Base-by-base conservation (phyloP, 2,888 invertebrate genomes). In the Drosophila fulvimacula region DNA sequence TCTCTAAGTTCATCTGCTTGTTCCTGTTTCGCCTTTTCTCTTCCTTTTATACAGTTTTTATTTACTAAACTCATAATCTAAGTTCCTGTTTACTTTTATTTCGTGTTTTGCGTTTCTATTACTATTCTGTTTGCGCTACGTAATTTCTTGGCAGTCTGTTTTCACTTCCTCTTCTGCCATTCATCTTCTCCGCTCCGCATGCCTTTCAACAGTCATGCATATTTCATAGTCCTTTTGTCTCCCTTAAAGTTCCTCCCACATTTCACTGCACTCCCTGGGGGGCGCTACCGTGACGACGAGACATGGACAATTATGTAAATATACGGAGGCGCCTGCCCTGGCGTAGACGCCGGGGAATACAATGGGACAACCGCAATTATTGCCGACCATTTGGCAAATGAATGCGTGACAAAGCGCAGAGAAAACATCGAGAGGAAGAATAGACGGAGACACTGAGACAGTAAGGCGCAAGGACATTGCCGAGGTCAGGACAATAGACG, bases 281-380 rank as follows among this genome's bases (percentile, higher is more conserved):
- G 56, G 57, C 19, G 34, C 62, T 63, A 66, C 70, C 78, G 81
- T 77, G 78, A 77, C 79, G 69, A 55, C 72, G 72, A 73, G 90
- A 88, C 88, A 89, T 69, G 71, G 70, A 75, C 88, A 85, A 89
- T 85, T 85, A 85, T 85, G 85, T 82, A 89, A 89, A 85, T 85
- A 80, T 65, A 76, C 78, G 66, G 68, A 75, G 85, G 85, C 85
- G 85, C 89, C 85, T 68, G 65, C 61, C 55, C 73, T 57, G 60
- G 46, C 63, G 42, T 51, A 76, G 81, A 73, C 78, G 61, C 34
- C 59, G 65, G 63, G 67, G 72, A 73, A 59, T 53, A 82, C 82
- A 81, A 83, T 75, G 84, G 67, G 70, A 87, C 79, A 81, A 83
- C 83, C 83, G 87, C 83, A 83, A 83, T 83, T 87, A 83, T 83